A percentile compares a stretch with the other conserved stretches of the same genome.
Conservation (phyloP, 2,113 vertebrate species). For the Mionectes macconnelli region DNA sequence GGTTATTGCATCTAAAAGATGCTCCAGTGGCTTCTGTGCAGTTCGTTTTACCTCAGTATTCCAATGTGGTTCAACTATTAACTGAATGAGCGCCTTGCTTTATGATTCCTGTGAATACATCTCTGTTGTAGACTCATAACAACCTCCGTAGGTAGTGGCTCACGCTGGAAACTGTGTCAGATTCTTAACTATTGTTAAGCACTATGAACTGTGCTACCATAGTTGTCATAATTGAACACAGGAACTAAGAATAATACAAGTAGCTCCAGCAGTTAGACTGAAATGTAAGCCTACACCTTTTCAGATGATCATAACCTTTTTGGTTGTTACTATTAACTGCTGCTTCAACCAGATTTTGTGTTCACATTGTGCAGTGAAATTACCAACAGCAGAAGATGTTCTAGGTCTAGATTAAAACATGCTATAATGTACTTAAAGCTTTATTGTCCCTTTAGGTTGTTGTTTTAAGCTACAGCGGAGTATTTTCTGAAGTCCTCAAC, state of each 20-base stretch:
- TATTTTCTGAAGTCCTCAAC: slow-evolving; percentile 57
- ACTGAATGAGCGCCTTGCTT: not conserved
- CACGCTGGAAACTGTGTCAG: not conserved
- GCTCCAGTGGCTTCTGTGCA: not conserved
- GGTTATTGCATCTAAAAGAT: not conserved
- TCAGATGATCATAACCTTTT: slow-evolving; percentile 27
- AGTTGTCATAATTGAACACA: slow-evolving; percentile 21
- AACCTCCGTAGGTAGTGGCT: not conserved
- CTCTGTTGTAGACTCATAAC: not conserved
- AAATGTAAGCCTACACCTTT: slow-evolving; percentile 45
- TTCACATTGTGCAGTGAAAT: not conserved
- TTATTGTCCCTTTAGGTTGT: slow-evolving; percentile 59
- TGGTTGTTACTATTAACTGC: slow-evolving; percentile 1
- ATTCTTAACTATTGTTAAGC: slow-evolving; percentile 4
- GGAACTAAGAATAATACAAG: slow-evolving; percentile 30
- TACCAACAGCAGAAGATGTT: slow-evolving; percentile 24
- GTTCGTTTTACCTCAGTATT: not conserved
- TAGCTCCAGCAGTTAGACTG: slow-evolving; percentile 29
- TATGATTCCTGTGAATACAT: not conserved
- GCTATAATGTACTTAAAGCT: slow-evolving; percentile 22
- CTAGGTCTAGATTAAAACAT: slow-evolving; percentile 43
- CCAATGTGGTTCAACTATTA: not conserved
- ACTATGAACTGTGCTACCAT: not conserved
- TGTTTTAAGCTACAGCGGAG: slow-evolving; percentile 52
- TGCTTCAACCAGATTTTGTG: slow-evolving; percentile 46